These are phyloP conservation scores for Drosophila conformis DNA, from an alignment of 2,888 invertebrate species.

Conservation along the genomic window DNA sequence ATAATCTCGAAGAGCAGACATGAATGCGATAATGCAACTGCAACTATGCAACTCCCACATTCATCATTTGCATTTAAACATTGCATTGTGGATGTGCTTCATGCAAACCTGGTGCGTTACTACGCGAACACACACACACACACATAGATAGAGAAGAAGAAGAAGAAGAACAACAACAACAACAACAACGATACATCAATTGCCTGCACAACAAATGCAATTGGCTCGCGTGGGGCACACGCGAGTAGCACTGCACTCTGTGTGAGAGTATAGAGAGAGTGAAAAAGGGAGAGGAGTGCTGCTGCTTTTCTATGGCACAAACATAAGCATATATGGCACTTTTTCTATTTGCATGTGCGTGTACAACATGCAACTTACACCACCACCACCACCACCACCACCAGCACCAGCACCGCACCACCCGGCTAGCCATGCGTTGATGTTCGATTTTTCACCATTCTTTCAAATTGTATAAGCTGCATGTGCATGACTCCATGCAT, in stretches of 20 bases:
- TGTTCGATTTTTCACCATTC: conserved; percentile 75
- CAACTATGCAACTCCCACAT: conserved; percentile 16
- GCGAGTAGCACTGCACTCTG: conserved; percentile 14
- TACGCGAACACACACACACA: conserved; percentile 27
- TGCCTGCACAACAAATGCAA: conserved; percentile 54
- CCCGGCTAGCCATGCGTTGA: conserved; percentile 62
- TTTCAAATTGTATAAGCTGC: conserved; percentile 42
- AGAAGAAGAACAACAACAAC: conserved; percentile 30
- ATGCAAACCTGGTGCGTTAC: conserved; percentile 45
- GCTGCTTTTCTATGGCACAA: conserved; percentile 43
- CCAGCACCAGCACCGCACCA: conserved; percentile 25
- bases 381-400: conserved; percentile 1
- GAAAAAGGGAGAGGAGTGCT: conserved; percentile 11
- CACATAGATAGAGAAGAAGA: conserved; percentile 6
- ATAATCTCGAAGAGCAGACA: conserved; percentile 2
- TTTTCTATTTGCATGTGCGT: conserved; percentile 57
- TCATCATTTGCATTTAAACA: conserved; percentile 1
- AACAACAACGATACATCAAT: conserved; percentile 47
- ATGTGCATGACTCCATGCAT: conserved; percentile 18
- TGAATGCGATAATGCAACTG: conserved; percentile 45
- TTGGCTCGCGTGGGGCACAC: conserved; percentile 53
- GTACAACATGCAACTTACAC: conserved; percentile 47
- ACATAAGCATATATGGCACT: conserved; percentile 21
- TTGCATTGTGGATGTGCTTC: neutral
- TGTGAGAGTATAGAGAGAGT: neutral